Evolutionary conservation across 2,797 vertebrate species (phyloP).

Genomic region (Agapornis canus): DNA sequence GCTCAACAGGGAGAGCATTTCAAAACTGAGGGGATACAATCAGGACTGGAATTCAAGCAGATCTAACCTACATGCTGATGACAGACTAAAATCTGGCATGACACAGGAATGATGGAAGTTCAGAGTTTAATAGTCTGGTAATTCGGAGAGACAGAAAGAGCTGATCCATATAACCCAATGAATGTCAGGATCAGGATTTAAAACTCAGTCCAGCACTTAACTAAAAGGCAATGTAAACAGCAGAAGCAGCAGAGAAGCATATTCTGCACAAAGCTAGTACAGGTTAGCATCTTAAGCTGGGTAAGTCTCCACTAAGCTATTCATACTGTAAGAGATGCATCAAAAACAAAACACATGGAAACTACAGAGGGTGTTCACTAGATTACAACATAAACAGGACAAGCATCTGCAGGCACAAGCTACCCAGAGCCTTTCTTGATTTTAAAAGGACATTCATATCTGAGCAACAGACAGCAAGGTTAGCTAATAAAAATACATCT

Average conservation of each 20-base stretch:
- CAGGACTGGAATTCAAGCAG: slow-evolving; percentile 57
- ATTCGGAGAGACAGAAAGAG: slow-evolving; percentile 63
- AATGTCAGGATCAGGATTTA: slow-evolving; percentile 67
- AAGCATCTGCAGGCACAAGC: slow-evolving; percentile 19
- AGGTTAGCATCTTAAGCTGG: slow-evolving; percentile 9
- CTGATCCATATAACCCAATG: slow-evolving; percentile 61
- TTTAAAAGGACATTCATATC: neutral
- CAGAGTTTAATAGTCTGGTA: slow-evolving; percentile 64
- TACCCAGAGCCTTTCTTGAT: neutral
- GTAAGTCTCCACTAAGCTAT: slow-evolving; percentile 30
- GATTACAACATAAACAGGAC: neutral
- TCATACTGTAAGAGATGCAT: slow-evolving; percentile 24
- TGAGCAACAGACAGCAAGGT: neutral
- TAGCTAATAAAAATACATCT: slow-evolving; percentile 40
- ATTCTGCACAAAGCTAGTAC: neutral
- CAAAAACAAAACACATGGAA: slow-evolving; percentile 47
- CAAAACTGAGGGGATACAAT: slow-evolving; percentile 33
- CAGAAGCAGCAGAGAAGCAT: neutral
- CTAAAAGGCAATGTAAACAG: neutral
- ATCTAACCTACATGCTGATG: slow-evolving; percentile 29
- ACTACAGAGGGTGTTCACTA: neutral
- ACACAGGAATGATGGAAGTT: slow-evolving; percentile 40
- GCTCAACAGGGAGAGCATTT: slow-evolving; percentile 24
- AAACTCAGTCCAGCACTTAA: slow-evolving; percentile 49
- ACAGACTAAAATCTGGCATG: slow-evolving; percentile 60